Evolutionary conservation across 2,797 vertebrate genomes (phyloP).

Genomic region (Chanos chanos): DNA sequence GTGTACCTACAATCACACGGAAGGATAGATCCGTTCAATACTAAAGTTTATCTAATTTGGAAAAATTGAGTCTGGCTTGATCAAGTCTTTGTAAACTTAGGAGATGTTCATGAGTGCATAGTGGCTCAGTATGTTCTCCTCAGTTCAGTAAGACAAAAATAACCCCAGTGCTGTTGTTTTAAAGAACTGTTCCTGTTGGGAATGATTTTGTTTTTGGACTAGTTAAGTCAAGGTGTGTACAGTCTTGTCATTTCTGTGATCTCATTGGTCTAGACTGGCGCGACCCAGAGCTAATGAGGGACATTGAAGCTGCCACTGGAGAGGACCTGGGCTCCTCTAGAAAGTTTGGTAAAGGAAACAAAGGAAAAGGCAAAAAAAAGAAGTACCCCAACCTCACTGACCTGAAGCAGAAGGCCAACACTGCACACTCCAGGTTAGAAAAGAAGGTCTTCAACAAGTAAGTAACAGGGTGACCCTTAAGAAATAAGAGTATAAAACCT

Average conservation of each 20-base stretch:
- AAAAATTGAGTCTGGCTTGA: too few species aligned
- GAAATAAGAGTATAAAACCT: neutral
- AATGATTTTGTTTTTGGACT: too few species aligned
- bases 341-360: constrained; percentile 57
- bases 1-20: too few species aligned
- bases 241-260: neutral
- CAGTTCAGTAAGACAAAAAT: too few species aligned
- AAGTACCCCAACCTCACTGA: constrained; percentile 88
- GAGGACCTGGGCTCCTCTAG: constrained; percentile 82
- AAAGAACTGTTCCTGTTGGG: too few species aligned
- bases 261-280: constrained; percentile 77
- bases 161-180: too few species aligned
- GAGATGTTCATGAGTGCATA: too few species aligned
- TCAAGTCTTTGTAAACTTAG: too few species aligned
- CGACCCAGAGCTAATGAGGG: constrained; percentile 86
- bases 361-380: constrained; percentile 75
- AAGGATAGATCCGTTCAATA: too few species aligned
- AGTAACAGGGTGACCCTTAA: constrained; percentile 37
- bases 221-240: neutral
- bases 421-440: constrained; percentile 79
- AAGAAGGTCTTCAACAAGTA: constrained; percentile 93
- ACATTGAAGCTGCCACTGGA: constrained; percentile 87
- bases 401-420: constrained; percentile 80
- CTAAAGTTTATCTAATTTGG: too few species aligned
- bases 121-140: too few species aligned